Conservation (phyloP, 2,113 vertebrate genomes). For the Hylia prasina region DNA sequence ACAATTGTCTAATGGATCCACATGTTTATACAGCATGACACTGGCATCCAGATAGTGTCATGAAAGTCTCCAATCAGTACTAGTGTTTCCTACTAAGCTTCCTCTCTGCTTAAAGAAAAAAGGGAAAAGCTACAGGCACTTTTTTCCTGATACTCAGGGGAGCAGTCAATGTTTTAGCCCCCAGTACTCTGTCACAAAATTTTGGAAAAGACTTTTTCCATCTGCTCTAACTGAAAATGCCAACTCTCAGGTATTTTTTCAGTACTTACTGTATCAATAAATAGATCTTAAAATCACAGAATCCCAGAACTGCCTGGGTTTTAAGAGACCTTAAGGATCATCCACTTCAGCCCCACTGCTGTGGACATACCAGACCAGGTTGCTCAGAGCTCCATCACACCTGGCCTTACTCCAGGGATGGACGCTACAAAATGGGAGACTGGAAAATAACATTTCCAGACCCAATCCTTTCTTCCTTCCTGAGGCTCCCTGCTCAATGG, state of each 20-base stretch:
- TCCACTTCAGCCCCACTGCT: not conserved
- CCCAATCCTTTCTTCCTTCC: not conserved
- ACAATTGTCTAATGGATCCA: slow-evolving; percentile 25
- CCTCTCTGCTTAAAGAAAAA: not conserved
- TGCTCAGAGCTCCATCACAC: not conserved
- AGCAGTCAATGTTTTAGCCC: not conserved
- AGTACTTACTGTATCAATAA: not conserved
- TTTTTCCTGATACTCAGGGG: not conserved
- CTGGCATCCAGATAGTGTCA: not conserved
- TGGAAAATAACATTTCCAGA: not conserved
- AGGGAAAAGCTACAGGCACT: not conserved
- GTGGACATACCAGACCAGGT: not conserved
- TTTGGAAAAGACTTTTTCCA: not conserved
- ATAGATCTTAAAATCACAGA: not conserved
- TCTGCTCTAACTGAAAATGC: not conserved
- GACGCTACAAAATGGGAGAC: not conserved
- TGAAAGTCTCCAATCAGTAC: not conserved
- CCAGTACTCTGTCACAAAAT: not conserved
- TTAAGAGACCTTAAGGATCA: not conserved
- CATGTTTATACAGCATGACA: slow-evolving; percentile 39
- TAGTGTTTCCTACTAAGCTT: not conserved
- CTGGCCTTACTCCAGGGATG: not conserved
- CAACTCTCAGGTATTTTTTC: not conserved
- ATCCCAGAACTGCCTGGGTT: not conserved
- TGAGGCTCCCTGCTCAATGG: not conserved